Base-by-base conservation (phyloP, 1,140 invertebrate genomes). In the Trichomalopsis sarcophagae region DNA sequence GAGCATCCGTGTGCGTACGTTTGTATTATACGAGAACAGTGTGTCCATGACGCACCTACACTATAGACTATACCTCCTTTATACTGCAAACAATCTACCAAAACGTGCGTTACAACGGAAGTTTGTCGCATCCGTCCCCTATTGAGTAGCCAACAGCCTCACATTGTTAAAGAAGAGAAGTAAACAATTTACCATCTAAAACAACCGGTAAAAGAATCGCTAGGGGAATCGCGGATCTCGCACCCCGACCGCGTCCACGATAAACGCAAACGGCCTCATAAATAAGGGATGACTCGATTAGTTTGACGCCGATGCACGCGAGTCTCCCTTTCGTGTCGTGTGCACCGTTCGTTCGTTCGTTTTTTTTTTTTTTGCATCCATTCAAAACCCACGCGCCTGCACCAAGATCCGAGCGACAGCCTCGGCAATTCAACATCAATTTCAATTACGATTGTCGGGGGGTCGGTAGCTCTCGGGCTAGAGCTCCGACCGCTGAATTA, bases 371-470 rank as follows among this genome's bases (percentile, higher is more conserved):
- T 36, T 10, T 47, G 17, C 1, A 13, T 47, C 36, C 2, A 13
- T 30, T 30, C 33, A 68, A 27, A 80, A 80, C 40, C 6, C 33
- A 11, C 7, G 50, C 68, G 23, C 17, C 10, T 27, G 27, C 27
- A 27, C 27, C 21, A 79, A 55, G 23, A 55, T 76, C 21, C 50
- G 13, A 76, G 40, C 14, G 33, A 23, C 27, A 80, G 36, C 7
- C 14, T 14, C 44, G 30, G n/a, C 71, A 62, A 84, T 73, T 78
- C 82, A 84, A 78, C 62, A 66, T 76, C 82, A 79, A 71, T 79
- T 84, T 79, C 82, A 73, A 84, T 84, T 84, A 55, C 66, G 44
- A 76, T 76, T 77, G 73, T 47, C 73, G 33, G 11, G 0, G 3
- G 11, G 21, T 3, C 21, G 7, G 23, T 11, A 9, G 40, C 40